Evolutionary conservation across 92 coral and sea anemone genomes (phyloP), one percentile per base, ranked within the genome.

Genomic region (Heliopora coerulea): DNA sequence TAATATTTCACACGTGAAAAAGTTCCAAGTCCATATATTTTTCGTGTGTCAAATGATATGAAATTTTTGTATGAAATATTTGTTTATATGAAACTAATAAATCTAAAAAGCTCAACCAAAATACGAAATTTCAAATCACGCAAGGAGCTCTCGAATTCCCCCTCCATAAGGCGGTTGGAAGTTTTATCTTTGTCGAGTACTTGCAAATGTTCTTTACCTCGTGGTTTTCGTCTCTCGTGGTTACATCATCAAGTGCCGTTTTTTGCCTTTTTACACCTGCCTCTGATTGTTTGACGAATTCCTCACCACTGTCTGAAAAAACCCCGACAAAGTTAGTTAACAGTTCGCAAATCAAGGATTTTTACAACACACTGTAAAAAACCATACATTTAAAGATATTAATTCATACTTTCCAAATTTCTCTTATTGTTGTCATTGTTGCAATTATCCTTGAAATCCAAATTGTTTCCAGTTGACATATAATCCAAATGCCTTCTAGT

Each of bases 401-500:
- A 46, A 46, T 46, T 46, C 52, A 2, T 46, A 46, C 52, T 15
- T 46, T 8, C n/a, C 15, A 46, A 46, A 46, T 46, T 46, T n/a
- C 52, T 46, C n/a, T 46, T 46, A 46, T 15, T 7, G 57, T 46
- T 67, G 3, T 35, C 26, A 12, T 7, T 49, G 72, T 8, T 33
- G 28, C n/a, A n/a, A n/a, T n/a, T n/a, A n/a, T 65, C 54, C 37
- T 65, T 25, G 52, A 42, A 65, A 41, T 23, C 26, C 29, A 12
- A 40, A 1, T 25, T 34, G 7, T 39, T 39, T 39, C 18, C 54
- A 39, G 24, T 65, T 40, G 56, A 21, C 46, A 6, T 1, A 67
- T 44, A 67, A 25, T 44, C 74, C 44, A 67, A 49, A 21, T 67
- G 74, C 33, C 74, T 46, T 67, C 74, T 32, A 0, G 54, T 59